Conservation (phyloP, 2,888 invertebrate genomes). For the Euspilapteryx auroguttella region DNA sequence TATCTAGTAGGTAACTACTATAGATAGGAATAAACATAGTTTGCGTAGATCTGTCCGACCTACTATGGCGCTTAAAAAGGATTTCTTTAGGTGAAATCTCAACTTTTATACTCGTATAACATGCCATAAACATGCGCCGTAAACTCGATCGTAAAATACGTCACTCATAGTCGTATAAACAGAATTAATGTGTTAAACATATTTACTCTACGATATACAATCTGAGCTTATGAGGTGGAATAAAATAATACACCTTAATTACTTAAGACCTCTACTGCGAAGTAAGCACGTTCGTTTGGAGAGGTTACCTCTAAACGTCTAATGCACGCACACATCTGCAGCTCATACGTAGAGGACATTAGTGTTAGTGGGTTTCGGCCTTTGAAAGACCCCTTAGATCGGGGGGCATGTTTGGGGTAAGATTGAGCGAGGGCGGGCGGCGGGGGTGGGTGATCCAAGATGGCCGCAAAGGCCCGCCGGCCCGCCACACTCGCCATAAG, state of each 20-base stretch:
- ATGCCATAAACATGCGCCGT: slow-evolving; percentile 42
- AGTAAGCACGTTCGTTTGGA: no score
- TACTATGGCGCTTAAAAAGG: slow-evolving; percentile 42
- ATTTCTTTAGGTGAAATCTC: slow-evolving; percentile 46
- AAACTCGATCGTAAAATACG: slow-evolving; percentile 42
- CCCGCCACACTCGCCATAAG: slow-evolving; percentile 50
- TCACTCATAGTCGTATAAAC: slow-evolving; percentile 13
- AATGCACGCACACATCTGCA: slow-evolving; percentile 6
- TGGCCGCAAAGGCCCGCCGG: slow-evolving; percentile 51
- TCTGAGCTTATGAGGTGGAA: neutral
- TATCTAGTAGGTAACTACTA: no score
- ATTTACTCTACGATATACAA: slow-evolving; percentile 19
- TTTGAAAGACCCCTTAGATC: slow-evolving; percentile 54
- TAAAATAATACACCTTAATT: no score
- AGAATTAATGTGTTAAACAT: slow-evolving; percentile 36
- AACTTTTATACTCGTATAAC: slow-evolving; percentile 47
- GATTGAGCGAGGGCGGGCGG: slow-evolving; percentile 42
- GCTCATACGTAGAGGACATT: slow-evolving; percentile 41
- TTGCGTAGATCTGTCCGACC: no score
- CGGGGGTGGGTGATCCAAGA: slow-evolving; percentile 46
- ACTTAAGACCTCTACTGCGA: no score
- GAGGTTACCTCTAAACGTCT: no score
- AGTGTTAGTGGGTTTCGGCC: slow-evolving; percentile 59
- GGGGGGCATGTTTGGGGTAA: slow-evolving; percentile 54
- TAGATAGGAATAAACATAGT: no score